A percentile compares a stretch with the other conserved stretches of the same genome.
These are phyloP conservation scores for Melanotus villosus DNA, from an alignment of 2,888 invertebrate species.

Conservation along the genomic window DNA sequence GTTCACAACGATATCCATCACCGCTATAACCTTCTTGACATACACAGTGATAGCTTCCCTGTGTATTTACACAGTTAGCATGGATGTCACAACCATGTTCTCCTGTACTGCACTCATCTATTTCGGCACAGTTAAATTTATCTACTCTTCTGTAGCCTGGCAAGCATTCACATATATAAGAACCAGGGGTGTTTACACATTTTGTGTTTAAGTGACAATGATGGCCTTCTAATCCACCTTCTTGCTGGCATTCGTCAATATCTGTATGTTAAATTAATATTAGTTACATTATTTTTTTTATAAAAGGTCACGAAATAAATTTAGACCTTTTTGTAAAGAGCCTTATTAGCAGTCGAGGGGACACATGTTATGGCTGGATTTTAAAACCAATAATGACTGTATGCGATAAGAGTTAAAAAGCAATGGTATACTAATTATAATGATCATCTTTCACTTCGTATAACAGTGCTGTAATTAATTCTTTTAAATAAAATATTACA, in stretches of 20 bases:
- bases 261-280: conserved; percentile 69
- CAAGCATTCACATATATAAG: conserved; percentile 88
- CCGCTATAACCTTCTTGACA: conserved; percentile 82
- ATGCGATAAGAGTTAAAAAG: too few species aligned
- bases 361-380: too few species aligned
- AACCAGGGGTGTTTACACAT: conserved; percentile 87
- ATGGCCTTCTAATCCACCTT: conserved; percentile 84
- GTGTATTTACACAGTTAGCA: conserved; percentile 86
- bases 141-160: conserved; percentile 83
- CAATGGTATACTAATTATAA: too few species aligned
- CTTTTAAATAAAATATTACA: too few species aligned
- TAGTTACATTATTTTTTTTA: too few species aligned
- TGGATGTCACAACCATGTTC: conserved; percentile 82
- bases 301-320: too few species aligned
- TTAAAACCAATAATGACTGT: too few species aligned
- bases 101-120: conserved; percentile 83
- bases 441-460: too few species aligned
- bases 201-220: conserved; percentile 88
- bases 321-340: too few species aligned
- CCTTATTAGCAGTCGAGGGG: too few species aligned
- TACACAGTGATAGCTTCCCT: conserved; percentile 85
- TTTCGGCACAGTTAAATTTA: conserved; percentile 85
- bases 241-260: conserved; percentile 87
- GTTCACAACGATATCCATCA: conserved; percentile 84
- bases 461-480: too few species aligned